Percentiles rank a stretch among this genome's conserved stretches.
These are phyloP conservation scores for Dascillus cervinus DNA, from an alignment of 2,888 invertebrate species.

Conservation along the genomic window DNA sequence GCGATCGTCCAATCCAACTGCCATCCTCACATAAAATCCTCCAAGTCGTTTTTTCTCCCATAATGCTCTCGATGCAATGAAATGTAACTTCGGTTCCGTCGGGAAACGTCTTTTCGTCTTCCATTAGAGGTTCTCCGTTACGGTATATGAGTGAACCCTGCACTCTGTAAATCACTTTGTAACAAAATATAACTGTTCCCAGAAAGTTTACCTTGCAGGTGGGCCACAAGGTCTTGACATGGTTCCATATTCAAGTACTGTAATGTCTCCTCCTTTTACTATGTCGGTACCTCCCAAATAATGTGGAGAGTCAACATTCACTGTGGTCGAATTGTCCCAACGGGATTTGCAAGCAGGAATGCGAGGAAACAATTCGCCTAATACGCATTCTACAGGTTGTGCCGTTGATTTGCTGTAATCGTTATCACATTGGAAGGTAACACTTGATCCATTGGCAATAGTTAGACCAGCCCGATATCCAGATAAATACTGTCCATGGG, in stretches of 20 bases:
- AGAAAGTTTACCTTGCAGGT: conserved; percentile 52
- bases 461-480: conserved; percentile 74
- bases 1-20: conserved; percentile 73
- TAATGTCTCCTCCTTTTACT: conserved; percentile 50
- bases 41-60: conserved; percentile 79
- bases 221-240: conserved; percentile 51
- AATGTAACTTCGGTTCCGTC: conserved; percentile 79
- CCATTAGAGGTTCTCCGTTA: conserved; percentile 61
- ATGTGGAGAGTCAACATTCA: conserved; percentile 31
- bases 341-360: conserved; percentile 46
- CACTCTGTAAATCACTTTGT: too few relatives aligned
- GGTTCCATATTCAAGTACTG: conserved; percentile 46
- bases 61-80: conserved; percentile 72
- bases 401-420: conserved; percentile 45
- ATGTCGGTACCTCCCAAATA: conserved; percentile 42
- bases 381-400: conserved; percentile 55
- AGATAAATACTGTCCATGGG: conserved; percentile 63
- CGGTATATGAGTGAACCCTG: conserved; percentile 72
- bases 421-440: conserved; percentile 63
- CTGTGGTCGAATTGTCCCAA: conserved; percentile 22
- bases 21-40: conserved; percentile 79
- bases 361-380: conserved; percentile 56
- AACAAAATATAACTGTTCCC: not conserved
- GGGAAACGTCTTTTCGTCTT: conserved; percentile 61
- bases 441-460: conserved; percentile 73